A percentile compares a stretch with the other conserved stretches of the same genome.
Evolutionary conservation across 2,113 vertebrate species (phyloP).

Genomic region (Elachura formosa): DNA sequence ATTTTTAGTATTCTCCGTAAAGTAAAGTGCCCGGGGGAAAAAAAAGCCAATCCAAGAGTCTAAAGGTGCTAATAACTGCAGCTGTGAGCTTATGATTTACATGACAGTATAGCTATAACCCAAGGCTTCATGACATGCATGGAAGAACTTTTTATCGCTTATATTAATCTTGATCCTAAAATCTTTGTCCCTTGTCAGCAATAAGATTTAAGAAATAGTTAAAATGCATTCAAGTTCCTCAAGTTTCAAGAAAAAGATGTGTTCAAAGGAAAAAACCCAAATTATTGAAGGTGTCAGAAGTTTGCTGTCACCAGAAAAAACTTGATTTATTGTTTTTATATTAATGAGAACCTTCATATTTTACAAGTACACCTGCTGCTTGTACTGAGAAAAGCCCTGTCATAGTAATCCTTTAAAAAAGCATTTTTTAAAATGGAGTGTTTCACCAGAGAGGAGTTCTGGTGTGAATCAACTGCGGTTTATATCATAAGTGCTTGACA

Average conservation of each 20-base stretch:
- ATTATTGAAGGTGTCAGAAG: background rate
- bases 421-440: background rate
- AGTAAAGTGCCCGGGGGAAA: background rate
- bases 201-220: conserved; percentile 7
- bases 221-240: background rate
- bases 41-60: background rate
- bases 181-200: background rate
- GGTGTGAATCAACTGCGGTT: background rate
- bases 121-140: background rate
- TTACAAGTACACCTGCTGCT: background rate
- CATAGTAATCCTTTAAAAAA: background rate
- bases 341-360: background rate
- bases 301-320: background rate
- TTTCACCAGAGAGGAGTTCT: background rate
- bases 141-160: background rate
- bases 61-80: background rate
- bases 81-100: background rate
- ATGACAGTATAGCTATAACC: background rate
- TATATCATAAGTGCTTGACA: background rate
- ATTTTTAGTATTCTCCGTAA: background rate
- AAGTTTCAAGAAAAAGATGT: background rate
- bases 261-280: background rate
- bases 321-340: background rate
- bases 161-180: background rate
- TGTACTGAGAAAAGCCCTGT: background rate